Evolutionary conservation across 2,113 vertebrate genomes (phyloP).

Genomic region (Pardalotus punctatus): DNA sequence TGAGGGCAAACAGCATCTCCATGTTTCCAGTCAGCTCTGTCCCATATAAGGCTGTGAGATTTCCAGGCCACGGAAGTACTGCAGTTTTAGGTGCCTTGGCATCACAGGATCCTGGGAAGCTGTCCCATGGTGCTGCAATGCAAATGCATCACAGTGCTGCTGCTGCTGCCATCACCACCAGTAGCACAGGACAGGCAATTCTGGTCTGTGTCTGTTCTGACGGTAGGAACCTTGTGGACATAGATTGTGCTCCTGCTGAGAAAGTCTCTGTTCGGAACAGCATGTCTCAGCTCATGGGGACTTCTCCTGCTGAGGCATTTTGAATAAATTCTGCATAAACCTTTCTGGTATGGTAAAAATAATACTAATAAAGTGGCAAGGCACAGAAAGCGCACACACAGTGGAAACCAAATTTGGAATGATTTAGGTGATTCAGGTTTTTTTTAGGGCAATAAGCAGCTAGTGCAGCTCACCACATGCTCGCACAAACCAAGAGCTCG

Average conservation of each 20-base stretch:
- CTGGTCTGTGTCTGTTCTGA: not conserved
- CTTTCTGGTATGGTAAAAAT: not conserved
- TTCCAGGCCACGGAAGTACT: not conserved
- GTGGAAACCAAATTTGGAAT: not conserved
- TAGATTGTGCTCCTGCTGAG: not conserved
- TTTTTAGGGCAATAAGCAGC: not conserved
- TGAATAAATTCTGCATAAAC: not conserved
- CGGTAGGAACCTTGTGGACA: not conserved
- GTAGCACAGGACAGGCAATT: not conserved
- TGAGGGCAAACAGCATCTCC: not conserved
- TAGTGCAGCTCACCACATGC: not conserved
- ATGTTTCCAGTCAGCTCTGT: not conserved
- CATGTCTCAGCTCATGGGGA: fast-evolving
- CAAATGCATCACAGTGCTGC: not conserved
- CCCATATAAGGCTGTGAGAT: not conserved
- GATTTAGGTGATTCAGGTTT: conserved; percentile 14
- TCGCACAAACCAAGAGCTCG: not conserved
- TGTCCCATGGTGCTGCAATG: not conserved
- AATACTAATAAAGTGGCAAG: not conserved
- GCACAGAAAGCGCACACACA: not conserved
- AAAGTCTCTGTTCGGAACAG: not conserved
- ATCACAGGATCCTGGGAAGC: not conserved
- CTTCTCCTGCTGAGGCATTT: not conserved
- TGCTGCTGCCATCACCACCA: not conserved
- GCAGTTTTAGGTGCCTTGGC: not conserved